Evolutionary conservation across 2,797 vertebrate genomes (phyloP).

Genomic region (Acipenser transmontanus): DNA sequence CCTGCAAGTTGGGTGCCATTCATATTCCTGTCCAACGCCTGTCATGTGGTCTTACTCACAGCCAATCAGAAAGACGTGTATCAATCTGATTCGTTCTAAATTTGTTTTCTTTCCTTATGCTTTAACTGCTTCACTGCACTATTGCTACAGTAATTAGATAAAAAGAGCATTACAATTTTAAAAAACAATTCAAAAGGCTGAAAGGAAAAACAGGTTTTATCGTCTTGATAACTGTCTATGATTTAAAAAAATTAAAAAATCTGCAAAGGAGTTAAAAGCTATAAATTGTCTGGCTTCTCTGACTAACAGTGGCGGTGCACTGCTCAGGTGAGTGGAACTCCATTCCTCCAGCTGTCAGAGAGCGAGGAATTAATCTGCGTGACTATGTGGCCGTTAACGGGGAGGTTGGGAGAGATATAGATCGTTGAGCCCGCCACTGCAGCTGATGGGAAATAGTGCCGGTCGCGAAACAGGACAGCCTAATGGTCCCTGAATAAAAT

Average conservation of each 20-base stretch:
- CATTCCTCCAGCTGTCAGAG: constrained; percentile 28
- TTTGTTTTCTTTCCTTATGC: too few species aligned
- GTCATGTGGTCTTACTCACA: too few species aligned
- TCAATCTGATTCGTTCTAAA: too few species aligned
- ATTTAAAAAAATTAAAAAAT: constrained; percentile 14
- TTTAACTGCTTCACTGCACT: too few species aligned
- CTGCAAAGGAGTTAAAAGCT: constrained; percentile 11
- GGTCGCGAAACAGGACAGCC: constrained; percentile 26
- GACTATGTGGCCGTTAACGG: constrained; percentile 25
- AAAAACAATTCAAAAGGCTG: not conserved
- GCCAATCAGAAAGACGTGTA: too few species aligned
- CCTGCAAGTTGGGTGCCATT: too few species aligned
- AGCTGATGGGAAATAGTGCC: constrained; percentile 17
- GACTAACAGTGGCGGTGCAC: constrained; percentile 2
- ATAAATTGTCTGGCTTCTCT: constrained; percentile 17
- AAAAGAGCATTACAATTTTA: too few species aligned
- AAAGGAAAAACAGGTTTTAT: not conserved
- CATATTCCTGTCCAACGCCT: too few species aligned
- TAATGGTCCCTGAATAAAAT: constrained; percentile 48
- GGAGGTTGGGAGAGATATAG: constrained; percentile 23
- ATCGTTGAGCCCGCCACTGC: constrained; percentile 19
- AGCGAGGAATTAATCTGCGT: constrained; percentile 28
- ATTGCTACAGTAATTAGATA: too few species aligned
- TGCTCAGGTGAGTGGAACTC: constrained; percentile 23
- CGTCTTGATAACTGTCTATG: not conserved